These are phyloP conservation scores for Limosa lapponica DNA, from an alignment of 2,797 vertebrate species.

Conservation along the genomic window DNA sequence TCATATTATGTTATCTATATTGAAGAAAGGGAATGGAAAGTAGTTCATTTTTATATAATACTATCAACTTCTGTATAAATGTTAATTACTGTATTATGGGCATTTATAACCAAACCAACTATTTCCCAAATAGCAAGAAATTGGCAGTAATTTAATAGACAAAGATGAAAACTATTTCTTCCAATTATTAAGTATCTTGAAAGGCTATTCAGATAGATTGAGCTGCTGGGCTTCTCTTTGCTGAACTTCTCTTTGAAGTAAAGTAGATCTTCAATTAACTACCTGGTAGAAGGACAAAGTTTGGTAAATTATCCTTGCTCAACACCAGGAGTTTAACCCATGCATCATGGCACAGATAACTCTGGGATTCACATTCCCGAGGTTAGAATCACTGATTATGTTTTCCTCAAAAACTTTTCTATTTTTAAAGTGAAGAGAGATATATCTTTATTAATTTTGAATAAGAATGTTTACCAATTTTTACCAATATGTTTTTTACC, in stretches of 20 bases:
- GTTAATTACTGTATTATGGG: rapidly evolving
- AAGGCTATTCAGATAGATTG: neutral
- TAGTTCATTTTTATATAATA: neutral
- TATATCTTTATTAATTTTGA: neutral
- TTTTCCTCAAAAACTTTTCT: neutral
- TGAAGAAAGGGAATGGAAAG: neutral
- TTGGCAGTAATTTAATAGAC: neutral
- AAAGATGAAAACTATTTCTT: neutral
- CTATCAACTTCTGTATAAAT: neutral
- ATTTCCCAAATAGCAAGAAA: neutral
- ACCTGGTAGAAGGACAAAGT: neutral
- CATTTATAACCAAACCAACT: neutral
- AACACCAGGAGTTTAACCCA: neutral
- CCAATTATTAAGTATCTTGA: neutral
- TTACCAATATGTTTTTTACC: neutral
- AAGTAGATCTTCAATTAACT: neutral
- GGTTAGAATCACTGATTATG: neutral
- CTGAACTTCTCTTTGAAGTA: neutral
- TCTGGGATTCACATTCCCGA: neutral
- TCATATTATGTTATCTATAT: no score
- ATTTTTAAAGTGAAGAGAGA: neutral
- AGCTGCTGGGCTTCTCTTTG: neutral
- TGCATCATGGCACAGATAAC: neutral
- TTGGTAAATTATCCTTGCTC: neutral
- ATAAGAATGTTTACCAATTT: neutral